Base-by-base conservation (phyloP, 2,888 invertebrate genomes). In the Desoria tigrina region DNA sequence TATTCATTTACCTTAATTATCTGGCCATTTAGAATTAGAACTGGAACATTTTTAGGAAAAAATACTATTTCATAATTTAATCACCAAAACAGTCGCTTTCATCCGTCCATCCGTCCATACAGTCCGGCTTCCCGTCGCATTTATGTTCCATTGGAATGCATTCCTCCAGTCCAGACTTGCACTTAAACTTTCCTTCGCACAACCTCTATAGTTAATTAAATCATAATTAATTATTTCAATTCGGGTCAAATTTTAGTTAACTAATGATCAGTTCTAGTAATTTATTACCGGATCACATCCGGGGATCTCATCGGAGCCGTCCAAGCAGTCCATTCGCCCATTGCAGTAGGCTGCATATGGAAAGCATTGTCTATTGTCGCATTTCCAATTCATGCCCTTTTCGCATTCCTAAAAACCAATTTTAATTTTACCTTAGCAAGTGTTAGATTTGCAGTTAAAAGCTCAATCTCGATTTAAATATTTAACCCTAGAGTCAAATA, bases 161-260 rank as follows among this genome's bases (percentile, higher is more conserved):
- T 72, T 81, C 80, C 53, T n/a, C n/a, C n/a, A n/a, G n/a, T n/a
- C 78, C 77, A 49, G 78, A 78, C 23, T 63, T 60, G 27, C 68
- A 65, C 27, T 63, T 42, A 18, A 68, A 64, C n/a, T 92, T 89
- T 68, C 86, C 86, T 0, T 90, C 90, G 78, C 96, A 96, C 65
- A 93, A 85, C 82, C 93, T 95, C 83, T 94, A 92, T 80, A 91
- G 90, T 77, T 54, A n/a, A n/a, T n/a, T n/a, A n/a, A 54, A 27
- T 18, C n/a, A n/a, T n/a, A n/a, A 54, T 4, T 4, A 51, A 21
- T 4, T 23, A 23, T 23, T 4, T 24, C 14, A 18, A 24, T 3
- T 16, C n/a, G n/a, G n/a, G n/a, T n/a, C n/a, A n/a, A n/a, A n/a
- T n/a, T n/a, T n/a, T n/a, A n/a, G n/a, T n/a, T n/a, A n/a, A n/a